Percentiles rank a stretch among this genome's conserved stretches.
Evolutionary conservation across 2,113 vertebrate species (phyloP).

Genomic region (Nesoenas mayeri): DNA sequence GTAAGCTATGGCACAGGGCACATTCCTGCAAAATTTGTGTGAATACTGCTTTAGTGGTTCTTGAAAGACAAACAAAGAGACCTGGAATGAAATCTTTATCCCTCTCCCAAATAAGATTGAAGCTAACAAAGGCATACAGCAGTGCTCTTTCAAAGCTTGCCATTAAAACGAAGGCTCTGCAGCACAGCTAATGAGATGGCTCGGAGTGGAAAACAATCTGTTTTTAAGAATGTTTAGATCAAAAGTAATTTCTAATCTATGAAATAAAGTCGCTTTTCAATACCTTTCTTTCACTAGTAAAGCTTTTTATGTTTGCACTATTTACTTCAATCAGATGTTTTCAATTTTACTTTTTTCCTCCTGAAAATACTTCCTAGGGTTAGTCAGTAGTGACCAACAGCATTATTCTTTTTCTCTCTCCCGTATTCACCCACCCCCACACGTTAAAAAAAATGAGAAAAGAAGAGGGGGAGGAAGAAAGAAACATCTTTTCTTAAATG

Average conservation of each 20-base stretch:
- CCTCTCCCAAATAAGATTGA: constrained; percentile 69
- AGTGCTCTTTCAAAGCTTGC: constrained; percentile 68
- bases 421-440: constrained; percentile 30
- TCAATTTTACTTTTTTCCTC: constrained; percentile 79
- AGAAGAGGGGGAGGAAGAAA: constrained; percentile 67
- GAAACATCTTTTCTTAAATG: constrained; percentile 80
- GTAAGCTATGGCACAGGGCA: constrained; percentile 80
- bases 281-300: constrained; percentile 79
- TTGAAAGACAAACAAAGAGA: constrained; percentile 81
- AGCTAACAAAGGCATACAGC: constrained; percentile 71
- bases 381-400: constrained; percentile 72
- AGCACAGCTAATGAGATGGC: constrained; percentile 76
- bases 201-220: constrained; percentile 77
- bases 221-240: constrained; percentile 82
- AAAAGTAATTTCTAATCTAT: constrained; percentile 86
- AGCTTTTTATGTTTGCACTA: constrained; percentile 81
- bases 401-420: constrained; percentile 69
- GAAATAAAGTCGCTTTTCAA: constrained; percentile 80
- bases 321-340: constrained; percentile 88
- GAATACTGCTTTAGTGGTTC: constrained; percentile 79
- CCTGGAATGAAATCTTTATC: constrained; percentile 76
- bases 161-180: constrained; percentile 67
- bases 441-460: constrained; percentile 56
- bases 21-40: constrained; percentile 85
- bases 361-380: constrained; percentile 79